Percentiles rank a stretch among this genome's conserved stretches.
These are phyloP conservation scores for Polyommatus icarus DNA, from an alignment of 2,888 invertebrate species.

Conservation along the genomic window DNA sequence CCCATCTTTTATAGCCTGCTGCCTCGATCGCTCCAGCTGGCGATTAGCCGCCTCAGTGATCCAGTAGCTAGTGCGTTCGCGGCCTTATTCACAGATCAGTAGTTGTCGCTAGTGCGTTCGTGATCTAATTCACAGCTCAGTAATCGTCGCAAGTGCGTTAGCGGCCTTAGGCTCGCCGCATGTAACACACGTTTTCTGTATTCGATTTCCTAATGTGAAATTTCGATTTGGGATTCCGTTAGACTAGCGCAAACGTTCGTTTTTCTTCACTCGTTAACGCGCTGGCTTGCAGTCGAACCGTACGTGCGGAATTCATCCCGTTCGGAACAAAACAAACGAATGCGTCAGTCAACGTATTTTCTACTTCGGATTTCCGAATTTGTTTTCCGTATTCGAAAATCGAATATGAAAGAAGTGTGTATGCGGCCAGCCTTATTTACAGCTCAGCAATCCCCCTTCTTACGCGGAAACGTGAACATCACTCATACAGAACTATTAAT, in stretches of 20 bases:
- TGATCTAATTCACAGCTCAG: neutral
- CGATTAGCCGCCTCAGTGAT: neutral
- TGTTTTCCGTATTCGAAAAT: no score
- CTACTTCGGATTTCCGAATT: no score
- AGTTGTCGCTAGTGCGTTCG: neutral
- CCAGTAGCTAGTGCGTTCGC: neutral
- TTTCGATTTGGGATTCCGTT: no score
- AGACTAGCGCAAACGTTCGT: no score
- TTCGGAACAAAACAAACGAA: no score
- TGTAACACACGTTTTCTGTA: no score
- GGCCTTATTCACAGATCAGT: conserved; percentile 8
- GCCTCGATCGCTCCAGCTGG: neutral
- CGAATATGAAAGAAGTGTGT: neutral
- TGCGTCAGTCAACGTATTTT: no score
- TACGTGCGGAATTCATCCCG: no score
- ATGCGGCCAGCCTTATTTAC: neutral
- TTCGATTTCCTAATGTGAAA: no score
- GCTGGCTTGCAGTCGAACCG: no score
- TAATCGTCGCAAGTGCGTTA: neutral
- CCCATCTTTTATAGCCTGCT: neutral
- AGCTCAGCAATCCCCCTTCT: neutral
- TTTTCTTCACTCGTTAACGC: no score
- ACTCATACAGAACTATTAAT: conserved; percentile 11
- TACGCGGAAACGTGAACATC: conserved; percentile 7
- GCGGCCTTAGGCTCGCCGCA: neutral